Evolutionary conservation across 2,797 vertebrate genomes (phyloP), one percentile per base, ranked within the genome.

Genomic region (Myotis vivesi): DNA sequence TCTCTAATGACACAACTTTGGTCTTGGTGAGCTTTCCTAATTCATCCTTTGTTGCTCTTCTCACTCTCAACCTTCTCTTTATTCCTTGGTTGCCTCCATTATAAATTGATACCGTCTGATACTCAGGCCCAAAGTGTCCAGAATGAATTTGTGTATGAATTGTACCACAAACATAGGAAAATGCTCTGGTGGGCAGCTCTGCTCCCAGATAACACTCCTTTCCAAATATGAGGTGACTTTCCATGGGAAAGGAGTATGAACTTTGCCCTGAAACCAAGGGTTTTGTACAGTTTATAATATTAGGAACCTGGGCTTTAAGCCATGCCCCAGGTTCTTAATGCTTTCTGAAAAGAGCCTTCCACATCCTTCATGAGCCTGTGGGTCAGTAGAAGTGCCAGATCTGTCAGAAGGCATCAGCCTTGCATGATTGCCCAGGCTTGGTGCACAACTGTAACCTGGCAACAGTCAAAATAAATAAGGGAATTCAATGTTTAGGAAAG

Each of bases 401-500:
- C 59, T 64, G 6, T 87, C 89, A 72, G 55, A 94, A 53, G 91
- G 16, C 1, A 0, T 20, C 19, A 82, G 71, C 59, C 33, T 97
- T 77, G 88, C 64, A 64, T 96, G 22, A 7, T 0, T 46, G 30
- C 25, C 0, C 46, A 11, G 76, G 44, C 55, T 11, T 0, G 25
- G 44, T 57, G 49, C 28, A 85, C 73, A 1, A 0, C 41, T n/a
- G 91, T 97, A 94, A 44, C 96, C 0, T 96, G 95, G 97, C 97
- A 98, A 98, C 97, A 81, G 89, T 85, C 66, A 75, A 95, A 86
- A 84, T 84, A 94, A 98, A 96, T 69, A 97, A 2, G 9, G 66
- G 71, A 62, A 91, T 2, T 2, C n/a, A 86, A 92, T 97, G 94
- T 96, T 96, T 92, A 62, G 92, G 92, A 97, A 98, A 95, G 94